A percentile compares a stretch with the other conserved stretches of the same genome.
These are phyloP conservation scores for Diglossa cyanea DNA, from an alignment of 2,797 vertebrate genomes.

Conservation along the genomic window DNA sequence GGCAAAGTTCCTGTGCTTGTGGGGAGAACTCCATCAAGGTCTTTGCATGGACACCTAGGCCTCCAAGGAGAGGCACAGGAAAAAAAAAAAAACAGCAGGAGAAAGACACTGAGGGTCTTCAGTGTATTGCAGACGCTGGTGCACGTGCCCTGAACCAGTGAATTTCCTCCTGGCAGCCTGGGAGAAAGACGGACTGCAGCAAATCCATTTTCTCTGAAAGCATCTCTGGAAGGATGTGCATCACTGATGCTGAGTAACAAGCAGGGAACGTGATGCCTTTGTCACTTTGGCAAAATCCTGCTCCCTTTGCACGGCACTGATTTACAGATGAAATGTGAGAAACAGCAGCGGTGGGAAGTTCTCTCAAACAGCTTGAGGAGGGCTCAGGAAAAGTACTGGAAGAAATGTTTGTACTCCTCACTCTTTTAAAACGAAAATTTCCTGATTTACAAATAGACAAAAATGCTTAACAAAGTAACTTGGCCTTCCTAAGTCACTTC, in stretches of 20 bases:
- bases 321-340: not conserved
- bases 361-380: not conserved
- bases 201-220: not conserved
- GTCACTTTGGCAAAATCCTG: not conserved
- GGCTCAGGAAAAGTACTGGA: not conserved
- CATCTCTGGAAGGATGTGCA: not conserved
- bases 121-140: not conserved
- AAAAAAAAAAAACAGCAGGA: not conserved
- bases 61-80: not conserved
- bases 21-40: not conserved
- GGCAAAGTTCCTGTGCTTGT: not conserved
- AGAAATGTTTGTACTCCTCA: not conserved
- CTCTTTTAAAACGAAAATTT: not conserved
- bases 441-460: not conserved
- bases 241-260: not conserved
- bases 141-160: not conserved
- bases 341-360: not conserved
- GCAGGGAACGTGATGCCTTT: not conserved
- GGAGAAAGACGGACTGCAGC: not conserved
- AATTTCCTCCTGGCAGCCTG: not conserved
- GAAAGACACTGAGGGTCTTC: not conserved
- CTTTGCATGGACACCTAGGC: accelerated
- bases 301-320: not conserved
- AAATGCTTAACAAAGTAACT: not conserved
- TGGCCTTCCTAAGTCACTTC: not conserved